Base-by-base conservation (phyloP, 2,113 vertebrate species). In the Plestiodon gilberti region DNA sequence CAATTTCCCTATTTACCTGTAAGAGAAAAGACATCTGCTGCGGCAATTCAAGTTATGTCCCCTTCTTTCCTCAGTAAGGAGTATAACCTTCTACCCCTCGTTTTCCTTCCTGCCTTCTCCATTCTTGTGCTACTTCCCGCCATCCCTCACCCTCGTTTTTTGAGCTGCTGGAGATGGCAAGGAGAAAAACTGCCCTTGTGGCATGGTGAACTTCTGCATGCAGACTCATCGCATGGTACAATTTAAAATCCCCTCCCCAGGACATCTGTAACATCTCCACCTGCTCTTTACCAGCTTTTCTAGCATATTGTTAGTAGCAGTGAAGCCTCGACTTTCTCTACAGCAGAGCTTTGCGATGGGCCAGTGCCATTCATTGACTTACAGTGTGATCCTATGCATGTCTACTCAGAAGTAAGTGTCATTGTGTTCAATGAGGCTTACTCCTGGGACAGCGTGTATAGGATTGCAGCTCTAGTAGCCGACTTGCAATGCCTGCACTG, bases 1-100 rank as follows among this genome's bases (percentile, higher is more conserved):
- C 97, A 83, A 97, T 97, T 59, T 97, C 97, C 76, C 48, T 97
- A 90, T 96, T 97, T 77, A 97, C 97, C 97, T 97, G 93, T 33
- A 93, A 89, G 33, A 86, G 87, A 79, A 85, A 92, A 55, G 3
- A 40, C 88, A 38, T 25, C 7, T 87, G 64, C 90, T 23, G 2
- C 65, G 78, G 81, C 67, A 5, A 0, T 38, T 76, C 75, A 48
- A 1, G 35, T 80, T 3, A 82, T 90, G 88, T 25, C 25, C 70
- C 38, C 20, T 52, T 23, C 6, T 38, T 75, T 35, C 81, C n/a
- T 71, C 6, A 9, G 10, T 2, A n/a, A 62, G 6, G 55, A 83
- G 5, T 3, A 22, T 28, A n/a, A 25, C 23, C 6, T 25, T 76
- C 28, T 52, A 35, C 15, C 35, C 61, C 40, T 35, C 6, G 4